Evolutionary conservation across 2,888 invertebrate genomes (phyloP), one percentile per base, ranked within the genome.

Genomic region (Erebia ligea): DNA sequence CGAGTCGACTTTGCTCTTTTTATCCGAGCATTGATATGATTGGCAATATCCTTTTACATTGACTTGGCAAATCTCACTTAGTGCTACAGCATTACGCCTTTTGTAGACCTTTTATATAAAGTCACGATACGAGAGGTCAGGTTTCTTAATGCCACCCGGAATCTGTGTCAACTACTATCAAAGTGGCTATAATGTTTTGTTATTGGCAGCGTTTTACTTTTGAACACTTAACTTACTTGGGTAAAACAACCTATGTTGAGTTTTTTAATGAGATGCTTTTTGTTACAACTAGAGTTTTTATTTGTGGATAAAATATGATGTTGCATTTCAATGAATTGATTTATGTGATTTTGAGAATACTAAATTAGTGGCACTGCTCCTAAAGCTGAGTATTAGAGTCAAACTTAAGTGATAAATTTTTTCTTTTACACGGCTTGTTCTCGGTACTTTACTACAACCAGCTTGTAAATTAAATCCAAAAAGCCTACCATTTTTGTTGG

Each of bases 41-140:
- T 69, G 68, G 67, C 75, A 70, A 74, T 68, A 72, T 71, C 70
- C 76, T 79, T 76, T 79, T 78, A 75, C 75, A 76, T 61, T 40
- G 73, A 75, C 68, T 73, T 74, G 74, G 76, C 78, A 50, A 76
- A 77, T 78, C 76, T 70, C 70, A 64, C 72, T 70, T 63, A 58
- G 56, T 54, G 59, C 61, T 56, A 61, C 67, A 68, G 68, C 67
- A 58, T 70, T 62, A 68, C 50, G 59, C 68, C 67, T 68, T 72
- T 68, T 75, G 67, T 70, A 57, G 58, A 71, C 67, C 63, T 72
- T 73, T 71, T 67, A 67, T 69, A 66, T n/a, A 68, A 68, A 56
- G n/a, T 54, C 48, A 54, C 66, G 50, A 59, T 73, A 57, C 59
- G 59, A 73, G 67, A 74, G 72, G 68, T 75, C 70, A 69, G 67